phyloP scores from a whole-genome alignment of 1,140 invertebrate species.

The Hyles euphorbiae region DNA sequence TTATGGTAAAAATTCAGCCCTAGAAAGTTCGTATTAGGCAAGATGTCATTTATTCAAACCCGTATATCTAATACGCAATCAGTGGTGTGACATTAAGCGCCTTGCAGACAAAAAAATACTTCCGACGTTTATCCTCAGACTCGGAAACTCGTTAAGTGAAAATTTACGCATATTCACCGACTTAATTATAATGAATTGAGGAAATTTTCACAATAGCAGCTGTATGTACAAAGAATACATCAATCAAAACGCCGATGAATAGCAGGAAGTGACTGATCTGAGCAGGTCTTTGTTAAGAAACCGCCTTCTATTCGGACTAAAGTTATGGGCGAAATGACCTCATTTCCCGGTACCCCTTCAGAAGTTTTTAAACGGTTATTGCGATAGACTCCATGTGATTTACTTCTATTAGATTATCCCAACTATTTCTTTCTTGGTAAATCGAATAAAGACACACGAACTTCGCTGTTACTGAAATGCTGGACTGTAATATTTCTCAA shows the following conservation, averaged over 20 bases:
- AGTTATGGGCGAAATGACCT: constrained; percentile 23
- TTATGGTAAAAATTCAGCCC: constrained; percentile 23
- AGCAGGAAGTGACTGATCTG: not conserved
- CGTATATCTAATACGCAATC: no score
- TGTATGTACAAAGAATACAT: no score
- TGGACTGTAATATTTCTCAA: no score
- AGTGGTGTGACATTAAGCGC: no score
- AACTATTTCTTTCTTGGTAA: constrained; percentile 23
- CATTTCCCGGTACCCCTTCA: constrained; percentile 22
- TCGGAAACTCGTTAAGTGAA: no score
- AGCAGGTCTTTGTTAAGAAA: constrained; percentile 2
- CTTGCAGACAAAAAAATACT: no score
- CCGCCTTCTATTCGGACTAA: not conserved
- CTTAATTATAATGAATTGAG: no score
- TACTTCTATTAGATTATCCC: constrained; percentile 30
- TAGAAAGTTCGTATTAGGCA: not conserved
- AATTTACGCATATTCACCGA: no score
- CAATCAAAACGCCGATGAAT: no score
- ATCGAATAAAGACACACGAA: constrained; percentile 24
- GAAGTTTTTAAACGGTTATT: constrained; percentile 29
- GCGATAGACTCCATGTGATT: constrained; percentile 37
- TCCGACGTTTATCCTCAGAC: no score
- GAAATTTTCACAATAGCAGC: no score
- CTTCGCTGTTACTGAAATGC: constrained; percentile 6
- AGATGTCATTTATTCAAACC: no score